Conservation (phyloP, 1,140 invertebrate species). For the Papilio xuthus region DNA sequence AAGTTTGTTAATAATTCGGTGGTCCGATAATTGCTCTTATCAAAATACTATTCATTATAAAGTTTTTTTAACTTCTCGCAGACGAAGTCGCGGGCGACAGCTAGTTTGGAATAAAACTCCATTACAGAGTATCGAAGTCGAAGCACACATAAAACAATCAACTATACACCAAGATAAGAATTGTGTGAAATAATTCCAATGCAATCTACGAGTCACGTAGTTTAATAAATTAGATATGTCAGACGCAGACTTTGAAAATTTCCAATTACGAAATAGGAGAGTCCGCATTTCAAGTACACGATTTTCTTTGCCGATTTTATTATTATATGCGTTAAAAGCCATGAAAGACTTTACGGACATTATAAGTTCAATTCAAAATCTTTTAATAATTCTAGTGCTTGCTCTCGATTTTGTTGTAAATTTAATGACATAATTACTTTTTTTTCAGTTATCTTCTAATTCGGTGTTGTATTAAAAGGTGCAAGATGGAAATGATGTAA, state of each 20-base stretch:
- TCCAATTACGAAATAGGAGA: slow-evolving; percentile 26
- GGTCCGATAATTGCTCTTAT: too few relatives aligned
- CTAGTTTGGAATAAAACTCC: background rate
- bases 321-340: slow-evolving; percentile 1
- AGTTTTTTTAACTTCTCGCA: too few relatives aligned
- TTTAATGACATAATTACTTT: too few relatives aligned
- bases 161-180: slow-evolving; percentile 13
- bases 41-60: too few relatives aligned
- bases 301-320: slow-evolving; percentile 17
- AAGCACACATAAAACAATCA: background rate
- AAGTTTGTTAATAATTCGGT: background rate
- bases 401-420: too few relatives aligned
- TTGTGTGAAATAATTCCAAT: slow-evolving; percentile 23
- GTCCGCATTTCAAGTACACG: slow-evolving; percentile 18
- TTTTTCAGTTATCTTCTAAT: too few relatives aligned
- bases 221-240: slow-evolving; percentile 29
- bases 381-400: background rate
- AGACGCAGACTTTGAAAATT: slow-evolving; percentile 26
- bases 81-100: too few relatives aligned
- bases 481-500: too few relatives aligned
- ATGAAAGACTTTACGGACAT: background rate
- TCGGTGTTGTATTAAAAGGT: too few relatives aligned
- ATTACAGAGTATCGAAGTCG: background rate
- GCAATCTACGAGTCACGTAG: slow-evolving; percentile 23
- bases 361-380: background rate